Base-by-base conservation (phyloP, 2,797 vertebrate species). In the Catamblyrhynchus diadema region DNA sequence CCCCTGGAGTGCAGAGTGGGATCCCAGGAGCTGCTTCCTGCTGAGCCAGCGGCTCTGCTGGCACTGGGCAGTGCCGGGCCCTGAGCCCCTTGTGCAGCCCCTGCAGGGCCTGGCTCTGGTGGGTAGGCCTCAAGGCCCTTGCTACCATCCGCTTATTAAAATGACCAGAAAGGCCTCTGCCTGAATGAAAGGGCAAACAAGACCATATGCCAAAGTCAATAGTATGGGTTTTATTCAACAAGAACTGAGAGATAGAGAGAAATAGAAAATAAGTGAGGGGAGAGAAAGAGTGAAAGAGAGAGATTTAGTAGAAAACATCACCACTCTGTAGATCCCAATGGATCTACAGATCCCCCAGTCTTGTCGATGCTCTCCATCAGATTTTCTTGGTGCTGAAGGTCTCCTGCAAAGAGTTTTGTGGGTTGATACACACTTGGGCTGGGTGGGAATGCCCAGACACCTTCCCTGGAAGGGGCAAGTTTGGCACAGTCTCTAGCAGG, bases 91-190 rank as follows among this genome's bases (percentile, higher is more conserved):
- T 15, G 22, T 10, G 9, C n/a, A 16, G 21, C 21, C n/a, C n/a
- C 54, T 57, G n/a, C 22, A 17, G n/a, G 54, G 23, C n/a, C 14
- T 17, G 54, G 54, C n/a, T 25, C 23, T 33, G 54, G n/a, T 23
- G n/a, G 6, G n/a, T 33, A 15, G 53, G 53, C 53, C 53, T 16
- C 53, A 1, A 56, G 32, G 9, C n/a, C 32, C n/a, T 56, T 2
- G 21, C 3, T 7, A 15, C 3, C 3, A 4, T 7, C n/a, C 2
- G 14, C 21, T 23, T 33, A 23, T 33, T 23, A 33, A 10, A 56
- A 15, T 23, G 20, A 56, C 6, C 21, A 56, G 53, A 56, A 56
- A 33, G 22, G 32, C 53, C n/a, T 56, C 21, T 15, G 53, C 53
- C 53, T 23, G 4, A 56, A 23, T 23, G 33, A 23, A 56, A n/a